phyloP scores from a whole-genome alignment of 2,797 vertebrate genomes.

The Octomys mimax region DNA sequence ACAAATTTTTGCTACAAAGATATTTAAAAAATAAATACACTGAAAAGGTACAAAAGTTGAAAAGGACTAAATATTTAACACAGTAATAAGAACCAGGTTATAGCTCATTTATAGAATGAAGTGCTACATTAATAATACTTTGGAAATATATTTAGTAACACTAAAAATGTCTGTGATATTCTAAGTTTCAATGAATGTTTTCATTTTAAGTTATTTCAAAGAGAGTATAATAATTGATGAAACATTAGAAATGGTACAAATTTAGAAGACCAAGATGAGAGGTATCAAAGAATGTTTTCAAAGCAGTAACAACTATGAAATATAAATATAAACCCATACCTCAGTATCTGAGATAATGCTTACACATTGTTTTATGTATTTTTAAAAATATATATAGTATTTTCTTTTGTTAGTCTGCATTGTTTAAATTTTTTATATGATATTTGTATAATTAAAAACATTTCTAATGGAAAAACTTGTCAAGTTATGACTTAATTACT shows the following conservation, averaged over 20 bases:
- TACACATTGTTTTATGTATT: background rate
- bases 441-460: slow-evolving; percentile 61
- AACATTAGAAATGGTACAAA: no score
- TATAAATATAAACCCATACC: background rate
- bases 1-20: background rate
- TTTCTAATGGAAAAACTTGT: slow-evolving; percentile 74
- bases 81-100: background rate
- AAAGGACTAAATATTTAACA: slow-evolving; percentile 30
- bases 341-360: background rate
- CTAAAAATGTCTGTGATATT: background rate
- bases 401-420: background rate
- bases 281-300: slow-evolving; percentile 34
- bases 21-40: slow-evolving; percentile 55
- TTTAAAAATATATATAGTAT: background rate
- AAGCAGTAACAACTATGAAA: slow-evolving; percentile 28
- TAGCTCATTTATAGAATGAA: slow-evolving; percentile 29
- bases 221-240: no score
- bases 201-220: background rate
- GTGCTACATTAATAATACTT: background rate
- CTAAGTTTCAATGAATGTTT: slow-evolving; percentile 16
- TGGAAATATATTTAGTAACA: background rate
- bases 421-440: slow-evolving; percentile 62
- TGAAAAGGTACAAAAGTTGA: slow-evolving; percentile 15
- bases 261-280: background rate
- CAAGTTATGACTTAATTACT: slow-evolving; percentile 84